Percentiles rank a stretch among this genome's conserved stretches.
phyloP scores from a whole-genome alignment of 2,113 vertebrate genomes.

The Thalassarche chlororhynchos region DNA sequence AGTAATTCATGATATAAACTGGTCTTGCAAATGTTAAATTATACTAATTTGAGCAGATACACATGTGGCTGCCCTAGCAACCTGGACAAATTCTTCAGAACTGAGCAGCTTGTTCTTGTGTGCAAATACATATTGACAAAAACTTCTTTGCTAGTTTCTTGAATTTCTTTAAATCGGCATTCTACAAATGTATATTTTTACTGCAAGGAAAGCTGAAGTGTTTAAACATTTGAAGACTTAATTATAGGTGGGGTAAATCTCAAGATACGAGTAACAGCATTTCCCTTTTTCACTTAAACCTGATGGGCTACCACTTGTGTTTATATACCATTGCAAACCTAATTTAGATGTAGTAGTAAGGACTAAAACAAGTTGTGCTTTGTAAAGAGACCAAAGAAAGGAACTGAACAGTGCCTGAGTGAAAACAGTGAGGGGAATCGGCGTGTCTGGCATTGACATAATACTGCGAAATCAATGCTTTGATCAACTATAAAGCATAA shows the following conservation, averaged over 20 bases:
- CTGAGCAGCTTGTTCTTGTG: not conserved
- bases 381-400: slow-evolving; percentile 14
- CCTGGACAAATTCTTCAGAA: not conserved
- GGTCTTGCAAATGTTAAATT: not conserved
- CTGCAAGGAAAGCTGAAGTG: not conserved
- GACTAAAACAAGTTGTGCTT: slow-evolving; percentile 31
- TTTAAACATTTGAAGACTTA: not conserved
- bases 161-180: not conserved
- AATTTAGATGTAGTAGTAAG: not conserved
- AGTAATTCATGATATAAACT: not conserved
- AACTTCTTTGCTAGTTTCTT: not conserved
- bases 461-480: slow-evolving; percentile 36
- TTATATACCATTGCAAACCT: not conserved
- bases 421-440: not conserved
- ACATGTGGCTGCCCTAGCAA: not conserved
- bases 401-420: not conserved
- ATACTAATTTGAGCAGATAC: not conserved
- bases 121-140: not conserved
- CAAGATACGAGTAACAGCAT: not conserved
- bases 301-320: not conserved
- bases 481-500: slow-evolving; percentile 44
- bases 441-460: slow-evolving; percentile 20
- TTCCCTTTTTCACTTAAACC: not conserved
- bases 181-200: not conserved
- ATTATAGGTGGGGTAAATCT: not conserved